Conservation (phyloP, 2,888 invertebrate species). For the Caprella mutica region DNA sequence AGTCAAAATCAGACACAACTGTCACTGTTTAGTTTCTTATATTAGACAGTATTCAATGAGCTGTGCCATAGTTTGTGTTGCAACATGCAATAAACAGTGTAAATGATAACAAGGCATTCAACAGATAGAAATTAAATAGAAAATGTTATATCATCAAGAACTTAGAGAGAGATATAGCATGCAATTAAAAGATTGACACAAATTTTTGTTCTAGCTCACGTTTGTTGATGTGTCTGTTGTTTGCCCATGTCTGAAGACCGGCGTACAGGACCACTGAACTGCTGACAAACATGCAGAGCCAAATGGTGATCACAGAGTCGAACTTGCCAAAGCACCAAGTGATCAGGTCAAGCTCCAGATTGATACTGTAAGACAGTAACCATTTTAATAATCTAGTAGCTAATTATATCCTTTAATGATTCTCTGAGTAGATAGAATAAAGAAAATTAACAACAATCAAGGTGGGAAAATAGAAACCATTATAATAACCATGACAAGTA, state of each 20-base stretch:
- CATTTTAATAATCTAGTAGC: too few relatives aligned
- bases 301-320: slow-evolving; percentile 48
- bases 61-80: too few relatives aligned
- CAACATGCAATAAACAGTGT: too few relatives aligned
- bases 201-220: slow-evolving; percentile 37
- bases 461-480: background rate
- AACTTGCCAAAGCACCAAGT: slow-evolving; percentile 50
- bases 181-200: slow-evolving; percentile 28
- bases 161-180: background rate
- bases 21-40: too few relatives aligned
- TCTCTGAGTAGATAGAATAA: too few relatives aligned
- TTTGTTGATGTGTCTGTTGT: slow-evolving; percentile 36
- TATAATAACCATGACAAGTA: too few relatives aligned
- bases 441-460: slow-evolving; percentile 3
- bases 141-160: too few relatives aligned
- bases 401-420: too few relatives aligned
- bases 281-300: slow-evolving; percentile 43
- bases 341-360: slow-evolving; percentile 51
- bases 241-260: slow-evolving; percentile 43
- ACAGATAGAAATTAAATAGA: too few relatives aligned
- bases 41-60: too few relatives aligned
- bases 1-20: too few relatives aligned
- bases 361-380: slow-evolving; percentile 42
- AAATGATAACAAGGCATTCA: too few relatives aligned
- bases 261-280: slow-evolving; percentile 43